Base-by-base conservation (phyloP, 92 coral and sea anemone genomes). In the Isaurus tuberculatus region DNA sequence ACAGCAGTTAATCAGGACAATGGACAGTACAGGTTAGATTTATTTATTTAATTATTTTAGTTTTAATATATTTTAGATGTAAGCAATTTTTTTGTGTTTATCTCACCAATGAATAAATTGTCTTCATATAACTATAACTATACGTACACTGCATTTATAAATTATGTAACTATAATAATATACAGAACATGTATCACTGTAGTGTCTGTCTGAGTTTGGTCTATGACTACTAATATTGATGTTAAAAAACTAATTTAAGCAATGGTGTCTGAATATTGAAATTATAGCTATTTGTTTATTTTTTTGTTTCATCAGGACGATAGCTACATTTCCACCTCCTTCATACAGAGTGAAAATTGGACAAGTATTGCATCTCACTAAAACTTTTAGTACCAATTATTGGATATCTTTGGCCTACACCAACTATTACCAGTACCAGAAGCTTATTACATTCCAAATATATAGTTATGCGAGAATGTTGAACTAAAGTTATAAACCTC, bases 251-350 rank as follows among this genome's bases (percentile, higher is more conserved):
- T n/a, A n/a, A n/a, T 48, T 13, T 48, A 7, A 13, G 55, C 19
- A 48, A 33, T 63, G 27, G 5, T 29, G 66, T n/a, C 8, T 51
- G 67, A 8, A 73, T 73, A 22, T 23, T 33, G 77, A 71, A 34
- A n/a, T 5, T 34, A 73, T 16, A n/a, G n/a, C 42, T 27, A 34
- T 73, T 23, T 23, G 1, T 27, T 26, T 0, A 22, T 55, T 83
- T 72, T 73, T 84, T 67, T n/a, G 65, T 72, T 48, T 64, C 57
- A 60, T 84, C 32, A 83, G 87, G 71, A 81, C 53, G 34, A 70
- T 83, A 28, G 80, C 81, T 55, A 63, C 79, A 72, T 83, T 72
- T 72, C 81, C 81, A 33, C 30, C 79, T 25, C 81, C 87, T 48
- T 48, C 55, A 48, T 48, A 48, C 55, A 48, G 55, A 48, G 16